Conservation (phyloP, 2,113 vertebrate species). For the Scytalopus superciliaris region DNA sequence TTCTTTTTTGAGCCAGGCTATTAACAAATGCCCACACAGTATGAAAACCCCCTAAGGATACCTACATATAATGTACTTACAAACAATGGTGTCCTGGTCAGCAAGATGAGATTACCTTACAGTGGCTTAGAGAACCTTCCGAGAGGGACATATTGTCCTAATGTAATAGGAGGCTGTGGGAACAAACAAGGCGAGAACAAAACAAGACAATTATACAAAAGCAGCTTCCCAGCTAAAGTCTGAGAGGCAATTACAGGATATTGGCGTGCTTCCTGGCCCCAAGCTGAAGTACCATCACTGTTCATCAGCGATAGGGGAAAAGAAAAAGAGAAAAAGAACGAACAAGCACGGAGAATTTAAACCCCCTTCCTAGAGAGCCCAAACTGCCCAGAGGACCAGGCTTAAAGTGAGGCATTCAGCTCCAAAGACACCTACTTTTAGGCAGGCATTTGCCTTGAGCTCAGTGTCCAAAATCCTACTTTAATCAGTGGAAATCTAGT, state of each 20-base stretch:
- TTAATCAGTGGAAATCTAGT: neutral
- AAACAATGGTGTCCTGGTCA: slow-evolving; percentile 9
- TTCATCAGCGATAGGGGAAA: neutral
- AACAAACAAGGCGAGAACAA: slow-evolving; percentile 50
- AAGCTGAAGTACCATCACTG: neutral
- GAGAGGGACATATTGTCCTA: slow-evolving; percentile 31
- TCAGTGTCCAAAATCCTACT: neutral
- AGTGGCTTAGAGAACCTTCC: slow-evolving; percentile 9
- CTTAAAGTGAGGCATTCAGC: neutral
- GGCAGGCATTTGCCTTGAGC: neutral
- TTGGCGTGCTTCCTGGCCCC: slow-evolving; percentile 3
- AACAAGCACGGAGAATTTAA: neutral
- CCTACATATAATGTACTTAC: neutral
- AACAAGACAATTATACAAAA: slow-evolving; percentile 57
- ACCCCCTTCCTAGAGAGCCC: neutral
- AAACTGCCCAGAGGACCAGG: neutral
- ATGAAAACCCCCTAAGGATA: neutral
- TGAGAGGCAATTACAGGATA: slow-evolving; percentile 52
- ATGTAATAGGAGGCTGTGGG: slow-evolving; percentile 59
- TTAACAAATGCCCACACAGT: neutral
- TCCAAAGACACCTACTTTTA: neutral
- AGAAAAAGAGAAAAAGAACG: neutral
- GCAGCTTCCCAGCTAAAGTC: slow-evolving; percentile 30
- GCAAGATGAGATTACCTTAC: slow-evolving; percentile 47
- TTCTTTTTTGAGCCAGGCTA: neutral